A percentile compares a stretch with the other conserved stretches of the same genome.
phyloP scores from a whole-genome alignment of 1,140 invertebrate genomes.

The Cyphomyrmex costatus region DNA sequence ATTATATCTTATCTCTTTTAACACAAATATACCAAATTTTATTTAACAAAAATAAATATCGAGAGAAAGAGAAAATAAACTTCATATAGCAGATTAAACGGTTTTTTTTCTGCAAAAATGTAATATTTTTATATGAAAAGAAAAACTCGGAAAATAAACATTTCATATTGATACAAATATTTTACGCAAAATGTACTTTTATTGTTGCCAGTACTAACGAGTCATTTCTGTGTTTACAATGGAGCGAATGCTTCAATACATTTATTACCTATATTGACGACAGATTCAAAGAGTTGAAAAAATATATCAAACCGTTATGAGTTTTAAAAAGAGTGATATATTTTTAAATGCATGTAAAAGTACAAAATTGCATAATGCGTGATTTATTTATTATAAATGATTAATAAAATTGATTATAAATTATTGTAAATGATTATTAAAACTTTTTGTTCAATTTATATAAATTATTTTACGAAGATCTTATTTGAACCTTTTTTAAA shows the following conservation, averaged over 20 bases:
- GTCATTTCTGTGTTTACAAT: constrained; percentile 37
- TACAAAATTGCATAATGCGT: not conserved
- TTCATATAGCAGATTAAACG: not conserved
- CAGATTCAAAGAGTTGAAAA: not conserved
- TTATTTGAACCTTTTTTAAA: not conserved
- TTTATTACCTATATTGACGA: not conserved
- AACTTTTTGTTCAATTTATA: not conserved
- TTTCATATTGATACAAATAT: constrained; percentile 47
- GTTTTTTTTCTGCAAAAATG: not conserved
- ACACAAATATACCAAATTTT: not conserved
- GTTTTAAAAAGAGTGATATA: not conserved
- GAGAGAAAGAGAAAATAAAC: not conserved
- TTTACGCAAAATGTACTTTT: not conserved
- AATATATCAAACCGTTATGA: not conserved
- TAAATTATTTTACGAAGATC: not conserved
- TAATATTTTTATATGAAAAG: not conserved
- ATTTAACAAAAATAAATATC: not conserved
- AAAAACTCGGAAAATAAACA: not conserved
- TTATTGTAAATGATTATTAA: not conserved
- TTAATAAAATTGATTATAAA: not conserved
- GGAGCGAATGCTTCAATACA: constrained; percentile 11
- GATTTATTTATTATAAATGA: not conserved
- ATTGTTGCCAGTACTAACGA: constrained; percentile 9
- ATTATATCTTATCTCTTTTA: not conserved
- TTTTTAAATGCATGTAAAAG: not conserved